Evolutionary conservation across 2,888 invertebrate genomes (phyloP).

Genomic region (Pterostichus madidus): DNA sequence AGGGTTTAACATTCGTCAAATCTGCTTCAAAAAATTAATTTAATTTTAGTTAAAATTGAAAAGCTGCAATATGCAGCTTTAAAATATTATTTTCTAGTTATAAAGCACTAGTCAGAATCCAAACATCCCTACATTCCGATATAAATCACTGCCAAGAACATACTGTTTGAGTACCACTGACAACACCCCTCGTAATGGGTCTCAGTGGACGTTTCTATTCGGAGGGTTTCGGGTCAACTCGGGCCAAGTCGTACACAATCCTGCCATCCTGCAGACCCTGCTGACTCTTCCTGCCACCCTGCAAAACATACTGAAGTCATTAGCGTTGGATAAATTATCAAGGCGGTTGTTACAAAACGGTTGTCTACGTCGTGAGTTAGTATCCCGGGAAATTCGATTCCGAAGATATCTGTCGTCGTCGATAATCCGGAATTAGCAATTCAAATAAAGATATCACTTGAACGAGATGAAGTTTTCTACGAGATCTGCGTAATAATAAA

Average conservation of each 20-base stretch:
- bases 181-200: slow-evolving; percentile 9
- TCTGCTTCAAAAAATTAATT: no score
- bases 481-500: slow-evolving; percentile 12
- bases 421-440: slow-evolving; percentile 46
- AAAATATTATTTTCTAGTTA: background rate
- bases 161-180: slow-evolving; percentile 36
- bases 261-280: background rate
- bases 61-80: no score
- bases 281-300: background rate
- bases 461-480: slow-evolving; percentile 7
- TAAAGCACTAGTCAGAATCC: slow-evolving; percentile 2
- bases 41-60: no score
- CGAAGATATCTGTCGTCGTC: slow-evolving; percentile 5
- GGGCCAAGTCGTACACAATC: slow-evolving; percentile 4
- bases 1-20: no score
- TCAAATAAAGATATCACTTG: slow-evolving; percentile 42
- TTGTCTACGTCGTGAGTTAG: background rate
- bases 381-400: slow-evolving; percentile 24
- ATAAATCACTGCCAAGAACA: slow-evolving; percentile 23
- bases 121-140: background rate
- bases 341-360: slow-evolving; percentile 26
- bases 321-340: slow-evolving; percentile 39
- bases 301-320: slow-evolving; percentile 3
- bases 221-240: background rate
- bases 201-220: slow-evolving; percentile 24